Conservation (phyloP, 1,140 invertebrate species). For the Bombyx mandarina region DNA sequence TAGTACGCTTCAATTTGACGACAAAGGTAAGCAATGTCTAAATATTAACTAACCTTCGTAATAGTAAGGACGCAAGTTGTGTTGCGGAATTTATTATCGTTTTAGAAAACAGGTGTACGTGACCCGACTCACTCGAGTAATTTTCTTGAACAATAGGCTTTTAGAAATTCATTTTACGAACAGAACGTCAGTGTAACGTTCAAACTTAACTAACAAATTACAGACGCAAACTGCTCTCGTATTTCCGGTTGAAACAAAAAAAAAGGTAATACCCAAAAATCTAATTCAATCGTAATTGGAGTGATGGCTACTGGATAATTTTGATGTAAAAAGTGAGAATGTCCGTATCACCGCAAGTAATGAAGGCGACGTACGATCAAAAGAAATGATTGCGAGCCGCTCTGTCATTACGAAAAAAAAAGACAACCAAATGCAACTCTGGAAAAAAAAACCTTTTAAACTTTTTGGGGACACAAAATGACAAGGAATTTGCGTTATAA, state of each 20-base stretch:
- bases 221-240: too few relatives aligned
- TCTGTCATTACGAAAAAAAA: constrained; percentile 49
- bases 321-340: constrained; percentile 42
- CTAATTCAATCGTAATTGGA: constrained; percentile 24
- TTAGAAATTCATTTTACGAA: too few relatives aligned
- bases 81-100: too few relatives aligned
- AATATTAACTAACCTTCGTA: too few relatives aligned
- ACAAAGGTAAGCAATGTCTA: too few relatives aligned
- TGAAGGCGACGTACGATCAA: constrained; percentile 46
- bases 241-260: constrained; percentile 7
- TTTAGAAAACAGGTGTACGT: too few relatives aligned
- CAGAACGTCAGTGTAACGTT: too few relatives aligned
- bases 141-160: too few relatives aligned
- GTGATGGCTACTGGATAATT: constrained; percentile 20
- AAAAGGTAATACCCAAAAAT: constrained; percentile 7
- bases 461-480: constrained; percentile 42
- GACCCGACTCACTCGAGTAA: too few relatives aligned
- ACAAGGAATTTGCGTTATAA: constrained; percentile 50
- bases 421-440: constrained; percentile 20
- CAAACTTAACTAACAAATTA: too few relatives aligned
- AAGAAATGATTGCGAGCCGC: constrained; percentile 32
- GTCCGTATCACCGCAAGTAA: constrained; percentile 62
- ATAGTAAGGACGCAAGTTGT: too few relatives aligned
- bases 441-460: constrained; percentile 26
- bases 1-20: too few relatives aligned